phyloP scores from a whole-genome alignment of 2,113 vertebrate genomes.

The Ovis aries region DNA sequence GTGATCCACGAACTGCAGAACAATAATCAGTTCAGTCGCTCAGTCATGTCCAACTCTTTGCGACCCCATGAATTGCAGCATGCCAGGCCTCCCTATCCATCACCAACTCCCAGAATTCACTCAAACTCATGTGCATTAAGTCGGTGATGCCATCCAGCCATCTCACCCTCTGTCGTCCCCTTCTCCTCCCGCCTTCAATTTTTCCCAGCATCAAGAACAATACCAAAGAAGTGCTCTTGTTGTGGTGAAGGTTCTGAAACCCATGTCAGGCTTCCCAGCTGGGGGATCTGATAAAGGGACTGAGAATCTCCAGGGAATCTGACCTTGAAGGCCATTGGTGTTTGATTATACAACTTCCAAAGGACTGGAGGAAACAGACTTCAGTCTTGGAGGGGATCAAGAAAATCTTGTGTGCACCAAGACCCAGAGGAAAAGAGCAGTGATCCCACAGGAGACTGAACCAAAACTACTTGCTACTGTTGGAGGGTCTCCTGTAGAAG shows the following conservation, averaged over 20 bases:
- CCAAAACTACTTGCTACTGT: not conserved
- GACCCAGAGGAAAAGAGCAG: not conserved
- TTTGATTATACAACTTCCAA: not conserved
- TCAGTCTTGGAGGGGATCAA: not conserved
- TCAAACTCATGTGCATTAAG: not conserved
- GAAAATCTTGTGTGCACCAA: not conserved
- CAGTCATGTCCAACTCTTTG: not conserved
- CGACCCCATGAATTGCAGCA: not conserved
- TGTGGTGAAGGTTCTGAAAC: not conserved
- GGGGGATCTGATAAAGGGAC: too few relatives aligned
- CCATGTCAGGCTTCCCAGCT: not conserved
- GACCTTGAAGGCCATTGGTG: not conserved
- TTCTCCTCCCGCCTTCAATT: not conserved
- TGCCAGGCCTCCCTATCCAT: not conserved
- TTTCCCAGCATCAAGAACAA: not conserved
- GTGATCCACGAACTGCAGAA: not conserved
- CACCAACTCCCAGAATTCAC: not conserved
- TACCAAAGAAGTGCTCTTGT: not conserved
- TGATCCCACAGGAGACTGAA: not conserved
- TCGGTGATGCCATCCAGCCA: not conserved
- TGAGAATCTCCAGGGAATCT: not conserved
- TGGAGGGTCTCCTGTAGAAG: not conserved
- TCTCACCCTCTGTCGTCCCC: not conserved
- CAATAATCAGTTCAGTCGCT: not conserved
- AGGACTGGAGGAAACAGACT: not conserved